Base-by-base conservation (phyloP, 2,888 invertebrate species). In the Nesidiocoris tenuis region DNA sequence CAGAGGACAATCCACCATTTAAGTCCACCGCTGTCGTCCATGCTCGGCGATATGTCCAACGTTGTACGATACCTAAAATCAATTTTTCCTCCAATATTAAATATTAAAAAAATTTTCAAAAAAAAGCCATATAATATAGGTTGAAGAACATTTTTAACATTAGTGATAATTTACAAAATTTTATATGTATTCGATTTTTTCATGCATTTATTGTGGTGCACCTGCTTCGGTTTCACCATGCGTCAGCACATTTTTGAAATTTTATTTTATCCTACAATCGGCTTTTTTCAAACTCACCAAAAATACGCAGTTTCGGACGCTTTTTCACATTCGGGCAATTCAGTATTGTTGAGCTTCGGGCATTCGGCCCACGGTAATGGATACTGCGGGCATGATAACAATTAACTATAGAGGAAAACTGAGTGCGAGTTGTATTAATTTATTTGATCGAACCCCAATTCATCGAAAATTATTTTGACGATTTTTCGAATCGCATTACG, bases 1-100 rank as follows among this genome's bases (percentile, higher is more conserved):
- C 95, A 95, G 39, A 94, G 84, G 0, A 94, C 91, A 83, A 97
- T 96, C 93, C 95, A 96, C 95, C 95, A 95, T 80, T 93, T 91
- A 3, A 96, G 90, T 22, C 90, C 91, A 25, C 92, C 94, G 0
- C 93, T 90, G 61, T 93, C 90, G 22, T 94, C 92, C 82, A 96
- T 95, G 76, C 90, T 90, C 16, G 93, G 91, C 0, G 96, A 90
- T 56, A 94, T 92, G 84, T 96, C 95, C 80, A 97, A 85, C 0
- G 96, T 95, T 78, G 91, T 90, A 23, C 95, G 87, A 84, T 95
- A 95, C 71, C 71, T 71, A 21, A 59, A 59, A 59, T 59, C n/a
- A 59, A 54, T 54, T 54, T 54, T 12, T 54, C 12, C 12, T 54
- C 12, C 54, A 12, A 54, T 7, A 12, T 7, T 12, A 54, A 54